These are phyloP conservation scores for Micronycteris hirsuta DNA, from an alignment of 2,113 vertebrate species.

Conservation along the genomic window DNA sequence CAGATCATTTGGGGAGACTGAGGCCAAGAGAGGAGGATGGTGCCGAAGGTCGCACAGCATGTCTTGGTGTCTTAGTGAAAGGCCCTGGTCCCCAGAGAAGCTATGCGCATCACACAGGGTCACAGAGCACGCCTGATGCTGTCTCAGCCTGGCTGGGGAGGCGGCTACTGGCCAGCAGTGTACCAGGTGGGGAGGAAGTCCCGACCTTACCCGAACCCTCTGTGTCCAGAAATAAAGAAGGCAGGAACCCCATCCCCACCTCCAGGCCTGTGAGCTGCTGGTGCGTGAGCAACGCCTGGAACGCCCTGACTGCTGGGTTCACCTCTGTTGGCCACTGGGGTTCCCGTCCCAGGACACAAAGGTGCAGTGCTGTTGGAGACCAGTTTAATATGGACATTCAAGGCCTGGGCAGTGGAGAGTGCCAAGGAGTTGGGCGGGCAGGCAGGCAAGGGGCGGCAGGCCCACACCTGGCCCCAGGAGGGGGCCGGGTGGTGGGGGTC, in stretches of 20 bases:
- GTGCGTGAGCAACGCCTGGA: background rate
- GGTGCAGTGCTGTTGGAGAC: background rate
- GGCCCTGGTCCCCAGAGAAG: background rate
- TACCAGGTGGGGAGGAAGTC: background rate
- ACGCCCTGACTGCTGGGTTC: background rate
- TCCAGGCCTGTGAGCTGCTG: rapidly evolving
- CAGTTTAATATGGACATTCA: conserved; percentile 56
- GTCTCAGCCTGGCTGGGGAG: background rate
- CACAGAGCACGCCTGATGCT: background rate
- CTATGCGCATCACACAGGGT: background rate
- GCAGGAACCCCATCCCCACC: background rate
- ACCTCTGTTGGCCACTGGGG: background rate
- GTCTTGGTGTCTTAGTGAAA: background rate
- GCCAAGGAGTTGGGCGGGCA: background rate
- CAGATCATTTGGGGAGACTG: background rate
- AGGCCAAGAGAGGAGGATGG: background rate
- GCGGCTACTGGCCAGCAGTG: background rate
- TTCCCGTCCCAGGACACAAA: background rate
- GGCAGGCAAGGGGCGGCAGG: background rate
- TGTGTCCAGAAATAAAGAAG: background rate
- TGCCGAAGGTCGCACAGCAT: background rate
- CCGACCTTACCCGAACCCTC: background rate
- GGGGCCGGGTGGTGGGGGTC: background rate
- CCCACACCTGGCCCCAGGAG: background rate
- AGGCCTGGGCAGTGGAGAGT: background rate